A percentile compares a stretch with the other conserved stretches of the same genome.
Conservation (phyloP, 2,113 vertebrate species). For the Bombycilla garrulus region DNA sequence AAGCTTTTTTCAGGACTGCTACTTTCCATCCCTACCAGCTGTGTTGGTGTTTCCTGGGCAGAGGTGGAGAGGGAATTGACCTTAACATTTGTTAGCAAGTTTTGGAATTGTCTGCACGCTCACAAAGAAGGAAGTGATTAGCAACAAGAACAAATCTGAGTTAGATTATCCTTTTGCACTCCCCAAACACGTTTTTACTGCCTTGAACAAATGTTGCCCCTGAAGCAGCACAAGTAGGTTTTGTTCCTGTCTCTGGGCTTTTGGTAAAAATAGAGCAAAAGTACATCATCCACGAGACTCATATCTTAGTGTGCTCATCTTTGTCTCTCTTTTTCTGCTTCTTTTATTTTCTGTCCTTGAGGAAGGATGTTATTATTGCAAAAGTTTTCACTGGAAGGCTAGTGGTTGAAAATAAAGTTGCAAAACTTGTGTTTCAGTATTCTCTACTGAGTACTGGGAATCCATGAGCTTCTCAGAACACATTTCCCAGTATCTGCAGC, state of each 20-base stretch:
- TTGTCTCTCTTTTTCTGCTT: neutral
- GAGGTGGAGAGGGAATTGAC: neutral
- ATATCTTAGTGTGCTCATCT: neutral
- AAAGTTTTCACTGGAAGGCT: neutral
- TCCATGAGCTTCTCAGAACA: neutral
- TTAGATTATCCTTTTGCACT: neutral
- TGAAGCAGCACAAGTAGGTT: constrained; percentile 13
- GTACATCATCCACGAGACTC: neutral
- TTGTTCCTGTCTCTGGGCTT: constrained; percentile 32
- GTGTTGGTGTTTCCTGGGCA: neutral
- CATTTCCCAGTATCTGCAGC: neutral
- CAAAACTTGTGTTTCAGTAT: neutral
- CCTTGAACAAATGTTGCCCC: constrained; percentile 17
- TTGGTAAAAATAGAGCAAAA: constrained; percentile 36
- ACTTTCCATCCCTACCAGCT: neutral
- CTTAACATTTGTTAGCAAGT: constrained; percentile 21
- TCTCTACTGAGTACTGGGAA: neutral
- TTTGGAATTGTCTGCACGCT: neutral
- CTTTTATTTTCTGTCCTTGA: constrained; percentile 20
- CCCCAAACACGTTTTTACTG: constrained; percentile 11
- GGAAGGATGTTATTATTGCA: neutral
- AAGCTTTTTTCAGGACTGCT: neutral
- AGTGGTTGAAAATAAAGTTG: neutral
- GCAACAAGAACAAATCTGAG: constrained; percentile 7
- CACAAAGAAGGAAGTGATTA: neutral